Evolutionary conservation across 2,113 vertebrate genomes (phyloP).

Genomic region (Ictalurus furcatus): DNA sequence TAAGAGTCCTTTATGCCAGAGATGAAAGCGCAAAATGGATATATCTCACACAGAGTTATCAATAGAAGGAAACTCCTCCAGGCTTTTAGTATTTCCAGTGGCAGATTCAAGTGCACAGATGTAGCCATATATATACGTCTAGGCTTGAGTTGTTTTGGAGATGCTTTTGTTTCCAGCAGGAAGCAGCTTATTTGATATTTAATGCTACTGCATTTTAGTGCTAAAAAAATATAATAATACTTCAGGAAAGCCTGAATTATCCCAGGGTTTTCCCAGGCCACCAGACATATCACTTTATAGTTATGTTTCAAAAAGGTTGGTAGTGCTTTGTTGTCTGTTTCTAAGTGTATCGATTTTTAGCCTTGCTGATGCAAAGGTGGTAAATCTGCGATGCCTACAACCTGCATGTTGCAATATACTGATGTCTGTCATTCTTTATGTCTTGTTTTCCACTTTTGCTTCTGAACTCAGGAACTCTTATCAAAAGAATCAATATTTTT

Average conservation of each 20-base stretch:
- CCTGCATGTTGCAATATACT: slow-evolving; percentile 14
- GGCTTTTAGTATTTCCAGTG: slow-evolving; percentile 1
- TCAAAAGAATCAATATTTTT: slow-evolving; percentile 32
- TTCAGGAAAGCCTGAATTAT: not conserved
- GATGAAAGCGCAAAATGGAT: slow-evolving; percentile 32
- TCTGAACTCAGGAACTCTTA: slow-evolving; percentile 24
- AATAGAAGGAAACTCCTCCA: not conserved
- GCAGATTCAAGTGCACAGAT: not conserved
- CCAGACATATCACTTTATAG: not conserved
- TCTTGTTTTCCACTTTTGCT: slow-evolving; percentile 30
- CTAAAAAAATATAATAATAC: not conserved
- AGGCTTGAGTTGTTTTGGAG: not conserved
- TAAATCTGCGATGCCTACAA: not conserved
- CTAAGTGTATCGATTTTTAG: not conserved
- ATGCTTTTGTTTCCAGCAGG: not conserved
- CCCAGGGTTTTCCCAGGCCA: not conserved
- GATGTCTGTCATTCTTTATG: slow-evolving; percentile 4
- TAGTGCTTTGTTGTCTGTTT: not conserved
- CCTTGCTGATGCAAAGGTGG: not conserved
- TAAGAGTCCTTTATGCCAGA: slow-evolving; percentile 16
- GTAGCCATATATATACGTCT: not conserved
- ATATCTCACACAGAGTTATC: slow-evolving; percentile 11
- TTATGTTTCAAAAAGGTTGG: not conserved
- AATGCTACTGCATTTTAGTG: not conserved
- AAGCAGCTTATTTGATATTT: not conserved